A percentile compares a stretch with the other conserved stretches of the same genome.
Evolutionary conservation across 2,797 vertebrate species (phyloP).

Genomic region (Eurystomus glaucurus): DNA sequence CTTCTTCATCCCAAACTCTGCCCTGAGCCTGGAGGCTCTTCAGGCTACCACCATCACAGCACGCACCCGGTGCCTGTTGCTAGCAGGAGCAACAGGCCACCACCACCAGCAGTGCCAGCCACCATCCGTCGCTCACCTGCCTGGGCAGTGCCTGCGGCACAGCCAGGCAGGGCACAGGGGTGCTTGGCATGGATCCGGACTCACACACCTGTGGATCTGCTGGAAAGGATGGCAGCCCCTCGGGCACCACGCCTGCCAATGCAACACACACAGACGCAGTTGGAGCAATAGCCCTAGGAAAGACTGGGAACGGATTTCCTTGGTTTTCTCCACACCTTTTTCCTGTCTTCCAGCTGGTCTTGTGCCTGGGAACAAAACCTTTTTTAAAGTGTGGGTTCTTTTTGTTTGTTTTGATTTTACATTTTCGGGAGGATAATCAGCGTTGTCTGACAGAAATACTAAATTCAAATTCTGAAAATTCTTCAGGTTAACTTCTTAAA

Average conservation of each 20-base stretch:
- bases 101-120: not conserved
- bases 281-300: not conserved
- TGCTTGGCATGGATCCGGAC: rapidly evolving
- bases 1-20: not conserved
- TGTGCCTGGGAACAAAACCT: not conserved
- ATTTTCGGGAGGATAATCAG: not conserved
- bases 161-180: not conserved
- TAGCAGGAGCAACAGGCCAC: not conserved
- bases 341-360: not conserved
- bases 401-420: not conserved
- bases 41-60: rapidly evolving
- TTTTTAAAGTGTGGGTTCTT: rapidly evolving
- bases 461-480: not conserved
- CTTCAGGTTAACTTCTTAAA: not conserved
- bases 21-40: not conserved
- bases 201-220: not conserved
- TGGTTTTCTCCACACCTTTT: not conserved
- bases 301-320: not conserved
- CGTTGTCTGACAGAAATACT: not conserved
- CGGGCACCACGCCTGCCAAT: not conserved
- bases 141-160: rapidly evolving
- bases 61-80: rapidly evolving
- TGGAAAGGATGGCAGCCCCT: not conserved
- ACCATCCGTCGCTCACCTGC: rapidly evolving
- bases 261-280: not conserved